Evolutionary conservation across 1,140 invertebrate genomes (phyloP).

Genomic region (Heterodera schachtii): DNA sequence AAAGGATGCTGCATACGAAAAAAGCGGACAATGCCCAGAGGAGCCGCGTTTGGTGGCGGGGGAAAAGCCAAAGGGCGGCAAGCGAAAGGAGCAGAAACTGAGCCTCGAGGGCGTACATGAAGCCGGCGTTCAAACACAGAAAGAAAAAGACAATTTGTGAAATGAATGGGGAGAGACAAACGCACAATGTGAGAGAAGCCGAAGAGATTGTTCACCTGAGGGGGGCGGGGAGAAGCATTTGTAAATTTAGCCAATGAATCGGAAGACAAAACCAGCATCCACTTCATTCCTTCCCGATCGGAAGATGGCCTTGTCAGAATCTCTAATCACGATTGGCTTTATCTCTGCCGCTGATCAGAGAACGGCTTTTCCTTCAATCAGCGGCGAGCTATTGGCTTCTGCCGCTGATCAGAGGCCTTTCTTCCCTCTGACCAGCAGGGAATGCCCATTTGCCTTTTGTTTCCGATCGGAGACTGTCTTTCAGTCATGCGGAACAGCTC

Average conservation of each 20-base stretch:
- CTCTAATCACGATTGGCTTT: no score
- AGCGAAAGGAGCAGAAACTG: conserved; percentile 48
- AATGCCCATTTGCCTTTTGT: no score
- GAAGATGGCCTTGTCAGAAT: no score
- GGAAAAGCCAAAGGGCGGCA: conserved; percentile 15
- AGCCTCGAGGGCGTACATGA: conserved; percentile 50
- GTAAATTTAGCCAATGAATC: background rate
- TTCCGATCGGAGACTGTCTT: no score
- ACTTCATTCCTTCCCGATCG: no score
- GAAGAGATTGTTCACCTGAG: conserved; percentile 47
- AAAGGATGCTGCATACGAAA: conserved; percentile 26
- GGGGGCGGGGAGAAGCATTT: no score
- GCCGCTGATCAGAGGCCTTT: no score
- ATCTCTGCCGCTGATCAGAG: no score
- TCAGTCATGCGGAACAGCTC: no score
- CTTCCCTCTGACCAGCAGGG: no score
- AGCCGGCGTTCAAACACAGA: conserved; percentile 50
- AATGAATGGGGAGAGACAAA: background rate
- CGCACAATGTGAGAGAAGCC: conserved; percentile 45
- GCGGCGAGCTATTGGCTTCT: no score
- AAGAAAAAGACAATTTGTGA: conserved; percentile 18
- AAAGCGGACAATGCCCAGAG: conserved; percentile 9
- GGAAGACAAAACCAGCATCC: background rate
- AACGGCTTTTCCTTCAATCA: no score
- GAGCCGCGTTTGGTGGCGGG: background rate